phyloP scores from a whole-genome alignment of 2,113 vertebrate species.

The Hirundichthys speculiger region DNA sequence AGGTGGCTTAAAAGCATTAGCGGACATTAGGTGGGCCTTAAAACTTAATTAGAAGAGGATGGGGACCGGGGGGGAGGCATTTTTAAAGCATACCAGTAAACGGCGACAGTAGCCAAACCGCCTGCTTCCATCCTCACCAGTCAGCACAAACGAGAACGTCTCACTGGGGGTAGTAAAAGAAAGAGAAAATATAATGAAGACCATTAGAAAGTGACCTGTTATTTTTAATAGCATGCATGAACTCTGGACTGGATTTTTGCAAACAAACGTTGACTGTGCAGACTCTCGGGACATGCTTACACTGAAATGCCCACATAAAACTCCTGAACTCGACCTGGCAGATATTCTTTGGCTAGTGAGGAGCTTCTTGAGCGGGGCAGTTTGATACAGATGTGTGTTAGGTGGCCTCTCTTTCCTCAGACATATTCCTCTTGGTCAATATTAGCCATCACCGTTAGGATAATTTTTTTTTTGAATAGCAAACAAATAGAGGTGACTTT shows the following conservation, averaged over 20 bases:
- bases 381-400: slow-evolving; percentile 32
- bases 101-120: slow-evolving; percentile 95
- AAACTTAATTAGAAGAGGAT: slow-evolving; percentile 1
- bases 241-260: background rate
- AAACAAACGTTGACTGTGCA: too few species aligned
- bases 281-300: too few species aligned
- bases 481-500: slow-evolving; percentile 22
- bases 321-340: slow-evolving; percentile 6
- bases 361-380: slow-evolving; percentile 27
- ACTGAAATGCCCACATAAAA: too few species aligned
- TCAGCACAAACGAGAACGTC: slow-evolving; percentile 95
- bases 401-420: slow-evolving; percentile 17
- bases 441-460: slow-evolving; percentile 57
- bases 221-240: background rate
- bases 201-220: background rate
- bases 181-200: slow-evolving; percentile 11
- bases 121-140: slow-evolving; percentile 94
- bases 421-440: slow-evolving; percentile 55
- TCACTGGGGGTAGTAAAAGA: slow-evolving; percentile 79
- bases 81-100: slow-evolving; percentile 85
- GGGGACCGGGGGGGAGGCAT: background rate
- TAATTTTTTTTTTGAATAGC: too few species aligned
- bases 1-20: background rate
- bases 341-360: slow-evolving; percentile 28
- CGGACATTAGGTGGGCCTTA: background rate